phyloP scores from a whole-genome alignment of 1,140 invertebrate genomes.

The Drosophila paulistorum region DNA sequence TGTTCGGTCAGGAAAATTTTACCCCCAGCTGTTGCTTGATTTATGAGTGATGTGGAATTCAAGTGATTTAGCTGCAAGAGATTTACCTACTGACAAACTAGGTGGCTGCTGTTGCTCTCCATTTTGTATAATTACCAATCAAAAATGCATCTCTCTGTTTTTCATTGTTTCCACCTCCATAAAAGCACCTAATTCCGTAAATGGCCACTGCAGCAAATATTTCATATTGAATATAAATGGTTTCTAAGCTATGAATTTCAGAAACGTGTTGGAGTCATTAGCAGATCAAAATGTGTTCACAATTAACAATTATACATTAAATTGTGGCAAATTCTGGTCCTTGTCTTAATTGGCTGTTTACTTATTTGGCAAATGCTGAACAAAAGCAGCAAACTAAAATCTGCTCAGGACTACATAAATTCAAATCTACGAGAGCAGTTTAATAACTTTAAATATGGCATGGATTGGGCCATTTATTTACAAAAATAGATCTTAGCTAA shows the following conservation, averaged over 20 bases:
- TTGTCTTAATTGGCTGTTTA: too few species aligned
- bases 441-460: too few species aligned
- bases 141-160: conserved; percentile 25
- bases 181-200: background rate
- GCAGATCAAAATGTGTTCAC: too few species aligned
- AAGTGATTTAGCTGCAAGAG: conserved; percentile 31
- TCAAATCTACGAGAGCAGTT: too few species aligned
- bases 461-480: too few species aligned
- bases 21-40: conserved; percentile 44
- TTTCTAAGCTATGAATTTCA: background rate
- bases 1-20: background rate
- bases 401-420: too few species aligned
- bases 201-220: conserved; percentile 3
- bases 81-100: conserved; percentile 9
- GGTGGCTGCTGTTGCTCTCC: background rate
- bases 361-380: too few species aligned
- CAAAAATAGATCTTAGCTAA: too few species aligned
- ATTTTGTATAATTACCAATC: conserved; percentile 36
- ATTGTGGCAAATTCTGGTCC: too few species aligned
- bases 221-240: background rate
- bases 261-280: background rate
- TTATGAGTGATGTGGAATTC: conserved; percentile 35
- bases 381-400: too few species aligned
- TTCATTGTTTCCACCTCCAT: background rate
- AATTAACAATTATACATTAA: too few species aligned